phyloP scores from a whole-genome alignment of 2,113 vertebrate genomes.

The Malurus melanocephalus region DNA sequence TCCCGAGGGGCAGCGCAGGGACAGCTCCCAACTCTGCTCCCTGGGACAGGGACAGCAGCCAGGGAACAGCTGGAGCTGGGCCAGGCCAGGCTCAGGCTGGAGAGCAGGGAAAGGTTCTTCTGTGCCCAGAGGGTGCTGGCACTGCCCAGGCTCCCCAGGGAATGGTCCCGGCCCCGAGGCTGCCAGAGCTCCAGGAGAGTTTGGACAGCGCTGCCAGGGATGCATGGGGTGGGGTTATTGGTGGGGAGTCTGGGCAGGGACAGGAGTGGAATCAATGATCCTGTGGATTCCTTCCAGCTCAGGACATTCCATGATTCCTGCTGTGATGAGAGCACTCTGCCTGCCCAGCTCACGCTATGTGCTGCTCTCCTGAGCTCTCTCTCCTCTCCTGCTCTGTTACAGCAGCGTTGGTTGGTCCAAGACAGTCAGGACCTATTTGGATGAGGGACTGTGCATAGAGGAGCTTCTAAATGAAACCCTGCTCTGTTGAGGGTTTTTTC shows the following conservation, averaged over 20 bases:
- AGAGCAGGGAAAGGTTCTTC: not conserved
- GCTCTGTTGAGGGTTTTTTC: not conserved
- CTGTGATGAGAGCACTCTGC: not conserved
- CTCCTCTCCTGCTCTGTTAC: not conserved
- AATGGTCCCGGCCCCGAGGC: not conserved
- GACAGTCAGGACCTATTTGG: fast-evolving
- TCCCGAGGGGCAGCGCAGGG: too few relatives aligned
- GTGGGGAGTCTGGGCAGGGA: not conserved
- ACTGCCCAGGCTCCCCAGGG: not conserved
- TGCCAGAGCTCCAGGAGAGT: not conserved
- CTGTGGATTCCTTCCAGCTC: not conserved
- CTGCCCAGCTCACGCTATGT: not conserved
- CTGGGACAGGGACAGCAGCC: too few relatives aligned
- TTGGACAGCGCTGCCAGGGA: not conserved
- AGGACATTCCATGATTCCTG: not conserved
- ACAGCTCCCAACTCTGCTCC: too few relatives aligned
- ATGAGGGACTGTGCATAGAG: not conserved
- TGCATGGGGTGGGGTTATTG: not conserved
- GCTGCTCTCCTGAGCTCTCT: not conserved
- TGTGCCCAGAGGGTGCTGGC: not conserved
- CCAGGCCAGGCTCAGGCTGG: too few relatives aligned
- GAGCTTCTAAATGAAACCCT: not conserved
- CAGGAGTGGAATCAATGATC: too few relatives aligned
- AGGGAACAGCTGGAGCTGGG: too few relatives aligned
- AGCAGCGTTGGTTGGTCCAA: not conserved